Base-by-base conservation (phyloP, 2,888 invertebrate genomes). In the Gortyna flavago region DNA sequence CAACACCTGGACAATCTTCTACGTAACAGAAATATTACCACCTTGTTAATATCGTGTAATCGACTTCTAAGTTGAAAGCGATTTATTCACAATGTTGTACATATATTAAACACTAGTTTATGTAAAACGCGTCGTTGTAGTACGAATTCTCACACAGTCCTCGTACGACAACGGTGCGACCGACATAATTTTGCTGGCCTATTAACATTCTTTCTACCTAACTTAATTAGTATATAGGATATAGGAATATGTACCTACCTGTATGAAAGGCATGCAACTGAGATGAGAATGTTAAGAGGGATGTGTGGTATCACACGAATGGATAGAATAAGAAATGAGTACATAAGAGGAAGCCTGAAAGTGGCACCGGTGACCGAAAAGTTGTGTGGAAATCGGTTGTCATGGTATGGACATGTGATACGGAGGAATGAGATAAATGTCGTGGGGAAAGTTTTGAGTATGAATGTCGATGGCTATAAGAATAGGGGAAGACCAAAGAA, bases 161-260 rank as follows among this genome's bases (percentile, higher is more conserved):
- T 89, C 90, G 92, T 91, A 84, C 89, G 83, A 84, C 88, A 91
- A 90, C 90, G 89, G 89, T 85, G 79, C 85, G 91, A 84, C 91
- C 91, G 89, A 93, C 89, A 91, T 93, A 81, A 90, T 91, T 91
- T 90, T 88, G 89, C 79, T 85, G 88, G 81, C 87, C 90, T 89
- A 92, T 93, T 92, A 91, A 91, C 90, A 93, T 92, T 93, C 83
- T 92, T 93, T 91, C 76, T 81, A 87, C 88, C 78, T 88, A 89
- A n/a, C n/a, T n/a, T n/a, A 92, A 91, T 91, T 88, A 85, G 91
- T 91, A 88, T 86, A 85, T 83, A 79, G 82, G 79, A 88, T 86
- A 85, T 83, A 79, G 82, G 79, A 84, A 86, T 84, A 87, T 65
- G 44, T 71, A 72, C 54, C 69, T 72, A 16, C 9, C 44, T 44